A percentile compares a stretch with the other conserved stretches of the same genome.
Conservation (phyloP, 2,113 vertebrate species). For the Orycteropus afer region DNA sequence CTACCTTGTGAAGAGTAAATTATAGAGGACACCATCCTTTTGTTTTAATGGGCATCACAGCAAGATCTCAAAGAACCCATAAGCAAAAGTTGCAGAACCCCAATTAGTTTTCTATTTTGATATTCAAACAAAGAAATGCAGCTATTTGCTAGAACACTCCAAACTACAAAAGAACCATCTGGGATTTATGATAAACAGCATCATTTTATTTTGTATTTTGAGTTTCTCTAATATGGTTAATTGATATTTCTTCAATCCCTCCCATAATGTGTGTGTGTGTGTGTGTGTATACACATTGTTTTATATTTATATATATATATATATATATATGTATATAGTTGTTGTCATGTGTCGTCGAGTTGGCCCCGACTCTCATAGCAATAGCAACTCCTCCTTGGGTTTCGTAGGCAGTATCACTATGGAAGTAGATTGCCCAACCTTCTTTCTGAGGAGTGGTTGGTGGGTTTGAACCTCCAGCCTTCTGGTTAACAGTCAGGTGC, state of each 20-base stretch:
- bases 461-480: not conserved
- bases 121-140: constrained; percentile 64
- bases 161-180: constrained; percentile 66
- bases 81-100: not conserved
- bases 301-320: too few species aligned
- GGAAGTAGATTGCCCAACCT: too few species aligned
- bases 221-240: constrained; percentile 49
- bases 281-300: not conserved
- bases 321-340: not conserved
- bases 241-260: constrained; percentile 9
- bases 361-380: not conserved
- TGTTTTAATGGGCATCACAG: not conserved
- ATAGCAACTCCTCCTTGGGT: not conserved
- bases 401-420: not conserved
- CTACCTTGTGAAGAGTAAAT: not conserved
- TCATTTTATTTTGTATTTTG: constrained; percentile 61
- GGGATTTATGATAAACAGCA: constrained; percentile 34
- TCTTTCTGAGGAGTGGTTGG: too few species aligned
- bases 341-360: not conserved
- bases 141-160: constrained; percentile 50
- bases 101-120: constrained; percentile 49
- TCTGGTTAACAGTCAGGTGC: not conserved
- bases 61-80: not conserved
- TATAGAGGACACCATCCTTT: not conserved
- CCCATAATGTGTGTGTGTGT: not conserved